Base-by-base conservation (phyloP, 2,113 vertebrate genomes). In the Bothrops jararaca region DNA sequence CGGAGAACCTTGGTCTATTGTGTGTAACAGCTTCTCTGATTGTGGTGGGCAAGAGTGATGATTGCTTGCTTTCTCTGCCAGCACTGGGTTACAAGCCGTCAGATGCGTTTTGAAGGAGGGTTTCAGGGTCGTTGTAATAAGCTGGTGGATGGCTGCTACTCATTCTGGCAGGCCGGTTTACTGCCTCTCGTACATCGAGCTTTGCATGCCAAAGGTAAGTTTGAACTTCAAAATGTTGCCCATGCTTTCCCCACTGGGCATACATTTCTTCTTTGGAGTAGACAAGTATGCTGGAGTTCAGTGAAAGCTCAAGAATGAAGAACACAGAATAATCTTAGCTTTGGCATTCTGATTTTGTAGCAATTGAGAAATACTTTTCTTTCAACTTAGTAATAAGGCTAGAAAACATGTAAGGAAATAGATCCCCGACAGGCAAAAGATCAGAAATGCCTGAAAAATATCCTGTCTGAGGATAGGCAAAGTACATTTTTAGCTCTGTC, bases 121-220 rank as follows among this genome's bases (percentile, higher is more conserved):
- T 99, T 99, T 97, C 99, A 99, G 95, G 99, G 99, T 8, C 99
- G 99, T 94, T 99, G 99, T 93, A 99, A 99, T 95, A 99, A 99
- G 96, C 98, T 99, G 97, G 99, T 99, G 97, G 99, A 99, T 0
- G 99, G 99, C 86, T 99, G 99, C 97, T 99, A 99, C 96, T 99
- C 99, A 24, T 99, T 99, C 97, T 99, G 99, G 99, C 99, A 99
- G 97, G 99, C 99, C 0, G 99, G 99, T 18, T 97, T 99, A 64
- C 97, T 99, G 90, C 98, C 99, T 1, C 98, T 99, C 1, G 98
- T 99, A 42, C 99, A 99, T 97, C 97, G 98, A 0, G 98, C 99
- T 0, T 98, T 99, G 86, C 98, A 98, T 0, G 98, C 98, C 93
- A 98, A 98, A 96, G 99, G 99, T 99, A 97, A 98, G 97, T 91